A percentile compares a stretch with the other conserved stretches of the same genome.
Evolutionary conservation across 2,113 vertebrate genomes (phyloP).

Genomic region (Chaenogobius annularis): DNA sequence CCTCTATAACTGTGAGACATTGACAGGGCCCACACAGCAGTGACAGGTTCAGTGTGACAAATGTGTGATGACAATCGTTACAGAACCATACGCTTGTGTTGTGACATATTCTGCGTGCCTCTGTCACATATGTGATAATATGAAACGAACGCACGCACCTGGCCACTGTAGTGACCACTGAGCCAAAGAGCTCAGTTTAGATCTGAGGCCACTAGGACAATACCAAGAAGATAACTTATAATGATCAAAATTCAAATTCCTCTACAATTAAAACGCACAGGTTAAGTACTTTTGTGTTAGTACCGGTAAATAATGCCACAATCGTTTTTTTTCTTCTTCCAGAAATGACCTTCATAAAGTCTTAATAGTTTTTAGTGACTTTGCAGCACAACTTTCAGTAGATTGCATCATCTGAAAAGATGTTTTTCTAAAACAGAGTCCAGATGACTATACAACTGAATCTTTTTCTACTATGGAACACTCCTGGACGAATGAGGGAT

Average conservation of each 20-base stretch:
- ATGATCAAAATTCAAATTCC: no score
- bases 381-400: constrained; percentile 10
- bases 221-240: background rate
- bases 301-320: background rate
- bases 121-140: constrained; percentile 28
- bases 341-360: background rate
- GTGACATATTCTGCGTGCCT: constrained; percentile 58
- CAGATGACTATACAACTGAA: no score
- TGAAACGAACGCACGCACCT: constrained; percentile 31
- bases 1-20: constrained; percentile 45
- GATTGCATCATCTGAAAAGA: constrained; percentile 23
- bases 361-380: constrained; percentile 5
- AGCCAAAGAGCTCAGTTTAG: background rate
- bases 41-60: constrained; percentile 55
- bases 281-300: background rate
- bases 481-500: no score
- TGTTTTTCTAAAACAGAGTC: no score
- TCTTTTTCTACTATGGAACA: no score
- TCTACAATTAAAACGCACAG: no score
- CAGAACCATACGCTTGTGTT: constrained; percentile 47
- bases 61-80: constrained; percentile 57
- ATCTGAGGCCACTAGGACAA: background rate
- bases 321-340: background rate
- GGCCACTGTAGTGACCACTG: constrained; percentile 17
- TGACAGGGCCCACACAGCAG: constrained; percentile 45